Evolutionary conservation across 2,113 vertebrate genomes (phyloP).

Genomic region (Corythornis madagascariensis): DNA sequence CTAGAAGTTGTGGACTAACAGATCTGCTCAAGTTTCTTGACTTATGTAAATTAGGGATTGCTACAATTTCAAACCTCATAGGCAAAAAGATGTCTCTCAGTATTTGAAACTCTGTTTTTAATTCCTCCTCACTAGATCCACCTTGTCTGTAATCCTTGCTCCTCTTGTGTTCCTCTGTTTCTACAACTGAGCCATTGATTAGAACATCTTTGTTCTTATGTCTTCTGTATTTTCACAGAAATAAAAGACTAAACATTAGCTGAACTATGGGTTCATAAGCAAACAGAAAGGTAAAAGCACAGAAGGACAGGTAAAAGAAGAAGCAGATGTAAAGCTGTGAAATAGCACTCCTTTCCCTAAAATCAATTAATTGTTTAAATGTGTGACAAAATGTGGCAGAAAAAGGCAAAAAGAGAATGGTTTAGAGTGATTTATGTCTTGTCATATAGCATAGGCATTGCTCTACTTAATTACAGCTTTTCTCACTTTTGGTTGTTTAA

Average conservation of each 20-base stretch:
- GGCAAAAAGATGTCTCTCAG: background rate
- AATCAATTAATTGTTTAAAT: background rate
- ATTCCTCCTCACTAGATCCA: background rate
- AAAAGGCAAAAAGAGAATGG: background rate
- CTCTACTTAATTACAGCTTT: background rate
- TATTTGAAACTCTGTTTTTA: background rate
- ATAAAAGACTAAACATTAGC: background rate
- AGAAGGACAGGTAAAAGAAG: background rate
- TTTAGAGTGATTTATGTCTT: background rate
- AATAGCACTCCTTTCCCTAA: background rate
- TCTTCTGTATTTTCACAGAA: background rate
- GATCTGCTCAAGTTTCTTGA: background rate
- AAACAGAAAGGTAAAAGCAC: background rate
- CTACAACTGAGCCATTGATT: background rate
- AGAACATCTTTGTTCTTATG: background rate
- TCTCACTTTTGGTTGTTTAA: background rate
- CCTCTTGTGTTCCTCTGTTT: background rate
- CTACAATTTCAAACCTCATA: background rate
- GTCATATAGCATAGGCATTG: background rate
- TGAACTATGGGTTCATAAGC: fast-evolving
- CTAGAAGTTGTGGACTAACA: background rate
- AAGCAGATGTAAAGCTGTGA: background rate
- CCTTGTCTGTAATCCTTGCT: background rate
- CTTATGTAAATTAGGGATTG: background rate
- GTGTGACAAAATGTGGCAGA: background rate